phyloP scores from a whole-genome alignment of 1,140 invertebrate species.

The Homarus americanus region DNA sequence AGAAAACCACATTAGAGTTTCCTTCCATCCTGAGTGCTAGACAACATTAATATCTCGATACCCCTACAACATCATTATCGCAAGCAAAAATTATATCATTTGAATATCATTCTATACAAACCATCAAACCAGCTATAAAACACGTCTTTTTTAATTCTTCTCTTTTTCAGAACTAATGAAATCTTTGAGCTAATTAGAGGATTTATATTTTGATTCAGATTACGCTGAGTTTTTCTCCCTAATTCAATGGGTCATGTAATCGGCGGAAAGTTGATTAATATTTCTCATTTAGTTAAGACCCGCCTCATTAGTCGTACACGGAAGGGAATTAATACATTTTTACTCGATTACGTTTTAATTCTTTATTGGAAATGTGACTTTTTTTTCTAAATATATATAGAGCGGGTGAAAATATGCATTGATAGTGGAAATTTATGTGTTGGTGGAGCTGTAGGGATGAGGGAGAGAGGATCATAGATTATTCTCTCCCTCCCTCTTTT shows the following conservation, averaged over 20 bases:
- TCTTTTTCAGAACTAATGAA: slow-evolving; percentile 5
- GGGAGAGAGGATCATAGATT: not conserved
- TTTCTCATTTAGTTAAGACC: slow-evolving; percentile 55
- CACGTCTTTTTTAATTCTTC: too few species aligned
- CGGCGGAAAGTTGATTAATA: slow-evolving; percentile 38
- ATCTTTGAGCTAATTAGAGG: slow-evolving; percentile 57
- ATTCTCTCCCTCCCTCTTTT: too few species aligned
- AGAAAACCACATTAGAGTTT: too few species aligned
- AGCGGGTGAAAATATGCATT: not conserved
- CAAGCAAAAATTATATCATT: too few species aligned
- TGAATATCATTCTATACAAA: too few species aligned
- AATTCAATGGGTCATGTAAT: slow-evolving; percentile 44
- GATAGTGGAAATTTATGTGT: not conserved
- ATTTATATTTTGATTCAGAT: too few species aligned
- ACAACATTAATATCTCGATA: too few species aligned
- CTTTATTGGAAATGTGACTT: slow-evolving; percentile 18
- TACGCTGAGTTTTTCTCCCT: slow-evolving; percentile 29
- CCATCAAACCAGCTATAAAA: slow-evolving; percentile 16
- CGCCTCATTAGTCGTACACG: slow-evolving; percentile 37
- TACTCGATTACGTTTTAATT: slow-evolving; percentile 16
- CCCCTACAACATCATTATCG: too few species aligned
- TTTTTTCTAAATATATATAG: too few species aligned
- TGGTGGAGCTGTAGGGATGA: not conserved
- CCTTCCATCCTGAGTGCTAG: too few species aligned
- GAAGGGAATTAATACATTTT: slow-evolving; percentile 20